These are phyloP conservation scores for Cetoscarus ocellatus DNA, from an alignment of 2,797 vertebrate genomes.

Conservation along the genomic window DNA sequence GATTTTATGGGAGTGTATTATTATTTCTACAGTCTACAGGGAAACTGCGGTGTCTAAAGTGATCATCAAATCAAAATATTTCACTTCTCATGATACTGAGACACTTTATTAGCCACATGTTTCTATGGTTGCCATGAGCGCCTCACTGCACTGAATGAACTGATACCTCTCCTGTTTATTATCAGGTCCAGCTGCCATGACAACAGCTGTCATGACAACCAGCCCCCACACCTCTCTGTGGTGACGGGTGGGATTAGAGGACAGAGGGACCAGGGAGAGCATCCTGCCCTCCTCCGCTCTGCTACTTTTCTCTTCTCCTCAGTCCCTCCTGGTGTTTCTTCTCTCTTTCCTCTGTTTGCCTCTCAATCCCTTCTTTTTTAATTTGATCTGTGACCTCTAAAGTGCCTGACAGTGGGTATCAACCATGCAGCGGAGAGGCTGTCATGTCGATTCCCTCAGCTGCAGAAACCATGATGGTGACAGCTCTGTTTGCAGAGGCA, in stretches of 20 bases:
- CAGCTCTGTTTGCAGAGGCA: conserved; percentile 20
- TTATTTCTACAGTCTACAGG: no score
- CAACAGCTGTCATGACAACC: conserved; percentile 79
- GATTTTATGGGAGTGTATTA: no score
- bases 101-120: no score
- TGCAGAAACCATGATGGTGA: conserved; percentile 13
- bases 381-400: conserved; percentile 44
- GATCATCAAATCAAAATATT: no score
- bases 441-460: conserved; percentile 39
- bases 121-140: conserved; percentile 35
- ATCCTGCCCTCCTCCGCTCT: conserved; percentile 20
- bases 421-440: conserved; percentile 20
- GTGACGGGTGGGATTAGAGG: conserved; percentile 41
- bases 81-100: no score
- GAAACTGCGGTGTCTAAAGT: no score
- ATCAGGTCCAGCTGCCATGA: no score
- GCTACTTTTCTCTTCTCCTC: conserved; percentile 10
- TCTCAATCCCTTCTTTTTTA: not conserved
- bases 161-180: conserved; percentile 69
- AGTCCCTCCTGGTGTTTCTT: not conserved
- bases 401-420: conserved; percentile 9
- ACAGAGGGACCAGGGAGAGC: conserved; percentile 51
- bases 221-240: conserved; percentile 65
- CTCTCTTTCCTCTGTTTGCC: not conserved
- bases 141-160: conserved; percentile 14